Conservation (phyloP, 2,888 invertebrate genomes). For the Drosophila ezoana region DNA sequence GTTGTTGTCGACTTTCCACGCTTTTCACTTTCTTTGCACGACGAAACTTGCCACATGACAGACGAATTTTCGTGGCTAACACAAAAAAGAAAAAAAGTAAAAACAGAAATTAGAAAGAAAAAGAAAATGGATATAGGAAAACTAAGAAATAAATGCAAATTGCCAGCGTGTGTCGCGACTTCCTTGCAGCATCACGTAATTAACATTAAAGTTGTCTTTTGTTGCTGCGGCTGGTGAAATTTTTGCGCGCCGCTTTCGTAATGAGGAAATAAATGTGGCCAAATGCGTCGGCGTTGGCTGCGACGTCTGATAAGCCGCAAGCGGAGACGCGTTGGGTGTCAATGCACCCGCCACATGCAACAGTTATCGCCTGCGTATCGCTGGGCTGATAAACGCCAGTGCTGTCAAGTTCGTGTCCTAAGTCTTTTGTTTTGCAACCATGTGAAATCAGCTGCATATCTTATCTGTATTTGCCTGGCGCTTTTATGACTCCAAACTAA, state of each 20-base stretch:
- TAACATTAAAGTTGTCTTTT: slow-evolving; percentile 65
- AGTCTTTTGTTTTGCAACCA: slow-evolving; percentile 49
- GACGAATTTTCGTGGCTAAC: slow-evolving; percentile 45
- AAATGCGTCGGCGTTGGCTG: slow-evolving; percentile 50
- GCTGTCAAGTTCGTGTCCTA: slow-evolving; percentile 56
- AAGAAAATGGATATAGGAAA: slow-evolving; percentile 35
- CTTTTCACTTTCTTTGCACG: slow-evolving; percentile 79
- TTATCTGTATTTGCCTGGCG: neutral
- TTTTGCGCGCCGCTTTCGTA: slow-evolving; percentile 66
- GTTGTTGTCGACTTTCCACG: slow-evolving; percentile 72
- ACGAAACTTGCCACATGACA: slow-evolving; percentile 62
- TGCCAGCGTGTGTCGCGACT: slow-evolving; percentile 70
- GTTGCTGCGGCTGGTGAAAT: slow-evolving; percentile 44
- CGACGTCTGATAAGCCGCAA: slow-evolving; percentile 50
- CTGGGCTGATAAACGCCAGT: slow-evolving; percentile 31
- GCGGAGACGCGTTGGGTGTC: slow-evolving; percentile 42
- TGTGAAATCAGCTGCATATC: slow-evolving; percentile 20
- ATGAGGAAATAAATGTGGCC: slow-evolving; percentile 76
- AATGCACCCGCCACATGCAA: slow-evolving; percentile 57
- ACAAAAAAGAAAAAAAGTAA: slow-evolving; percentile 12
- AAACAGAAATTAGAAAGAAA: slow-evolving; percentile 3
- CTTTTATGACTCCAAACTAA: neutral
- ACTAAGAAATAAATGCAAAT: slow-evolving; percentile 62
- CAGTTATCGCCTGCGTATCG: slow-evolving; percentile 39
- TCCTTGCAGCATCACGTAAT: slow-evolving; percentile 77